Conservation (phyloP, 2,113 vertebrate genomes). For the Cynoglossus semilaevis region DNA sequence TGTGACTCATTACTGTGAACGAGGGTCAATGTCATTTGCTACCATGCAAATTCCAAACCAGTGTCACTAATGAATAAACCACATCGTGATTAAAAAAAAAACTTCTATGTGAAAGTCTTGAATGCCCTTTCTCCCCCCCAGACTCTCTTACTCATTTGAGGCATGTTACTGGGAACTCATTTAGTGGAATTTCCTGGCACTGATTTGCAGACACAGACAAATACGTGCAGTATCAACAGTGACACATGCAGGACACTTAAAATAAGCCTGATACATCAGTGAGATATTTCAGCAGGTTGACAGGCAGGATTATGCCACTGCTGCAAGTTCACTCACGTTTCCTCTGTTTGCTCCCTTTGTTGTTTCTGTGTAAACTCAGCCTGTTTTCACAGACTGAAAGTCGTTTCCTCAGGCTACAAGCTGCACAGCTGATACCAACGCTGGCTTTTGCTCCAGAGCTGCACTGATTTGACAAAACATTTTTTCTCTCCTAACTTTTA, state of each 20-base stretch:
- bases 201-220: conserved; percentile 12
- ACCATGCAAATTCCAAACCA: conserved; percentile 24
- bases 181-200: conserved; percentile 31
- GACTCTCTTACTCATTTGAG: conserved; percentile 35
- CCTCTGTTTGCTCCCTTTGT: conserved; percentile 31
- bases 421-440: conserved; percentile 25
- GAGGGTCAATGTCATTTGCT: conserved; percentile 39
- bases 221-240: conserved; percentile 18
- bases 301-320: conserved; percentile 20
- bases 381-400: conserved; percentile 49
- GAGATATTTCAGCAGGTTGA: conserved; percentile 52
- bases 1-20: conserved; percentile 40
- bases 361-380: conserved; percentile 53
- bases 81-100: not conserved
- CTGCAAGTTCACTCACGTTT: conserved; percentile 59
- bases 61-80: not conserved
- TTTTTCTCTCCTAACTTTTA: conserved; percentile 7
- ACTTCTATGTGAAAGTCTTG: not conserved
- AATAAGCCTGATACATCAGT: conserved; percentile 56
- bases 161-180: conserved; percentile 39
- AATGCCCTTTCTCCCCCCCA: conserved; percentile 5
- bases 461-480: conserved; percentile 29
- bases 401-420: conserved; percentile 38
- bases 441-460: conserved; percentile 18
- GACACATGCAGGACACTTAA: conserved; percentile 30